Conservation (phyloP, 2,888 invertebrate genomes). For the Napeogenes inachia region DNA sequence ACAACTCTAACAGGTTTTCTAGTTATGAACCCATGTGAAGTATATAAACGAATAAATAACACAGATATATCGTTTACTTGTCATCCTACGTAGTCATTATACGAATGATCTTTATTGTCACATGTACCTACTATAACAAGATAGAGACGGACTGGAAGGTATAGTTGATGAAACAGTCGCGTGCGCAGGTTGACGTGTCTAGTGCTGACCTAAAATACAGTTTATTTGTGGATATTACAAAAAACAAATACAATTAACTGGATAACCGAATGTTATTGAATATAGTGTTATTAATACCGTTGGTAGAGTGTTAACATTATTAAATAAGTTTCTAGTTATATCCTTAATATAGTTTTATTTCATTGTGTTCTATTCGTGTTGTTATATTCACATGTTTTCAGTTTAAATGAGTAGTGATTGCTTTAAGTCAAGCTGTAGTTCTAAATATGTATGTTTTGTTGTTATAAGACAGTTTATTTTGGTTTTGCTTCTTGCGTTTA, state of each 20-base stretch:
- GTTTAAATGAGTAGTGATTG: too few relatives aligned
- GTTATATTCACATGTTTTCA: too few relatives aligned
- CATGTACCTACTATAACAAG: not conserved
- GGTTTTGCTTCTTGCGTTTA: too few relatives aligned
- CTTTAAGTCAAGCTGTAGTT: too few relatives aligned
- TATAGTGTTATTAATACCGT: not conserved
- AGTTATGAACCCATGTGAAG: too few relatives aligned
- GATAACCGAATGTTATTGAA: not conserved
- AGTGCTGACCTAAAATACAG: not conserved
- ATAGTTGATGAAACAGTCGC: not conserved
- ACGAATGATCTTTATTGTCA: not conserved
- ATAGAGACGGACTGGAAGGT: not conserved
- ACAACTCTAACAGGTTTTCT: too few relatives aligned
- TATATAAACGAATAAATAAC: conserved; percentile 5
- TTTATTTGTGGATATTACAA: conserved; percentile 1
- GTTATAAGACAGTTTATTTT: too few relatives aligned
- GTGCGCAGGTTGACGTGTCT: conserved; percentile 2
- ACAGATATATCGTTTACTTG: not conserved
- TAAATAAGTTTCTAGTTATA: too few relatives aligned
- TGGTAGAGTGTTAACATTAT: not conserved
- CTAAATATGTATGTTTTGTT: too few relatives aligned
- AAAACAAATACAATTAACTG: not conserved
- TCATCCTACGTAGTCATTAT: not conserved
- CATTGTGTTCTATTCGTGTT: too few relatives aligned
- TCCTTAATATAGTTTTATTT: too few relatives aligned